Percentiles rank a stretch among this genome's conserved stretches.
Evolutionary conservation across 1,140 invertebrate species (phyloP).

Genomic region (Eriocheir sinensis): DNA sequence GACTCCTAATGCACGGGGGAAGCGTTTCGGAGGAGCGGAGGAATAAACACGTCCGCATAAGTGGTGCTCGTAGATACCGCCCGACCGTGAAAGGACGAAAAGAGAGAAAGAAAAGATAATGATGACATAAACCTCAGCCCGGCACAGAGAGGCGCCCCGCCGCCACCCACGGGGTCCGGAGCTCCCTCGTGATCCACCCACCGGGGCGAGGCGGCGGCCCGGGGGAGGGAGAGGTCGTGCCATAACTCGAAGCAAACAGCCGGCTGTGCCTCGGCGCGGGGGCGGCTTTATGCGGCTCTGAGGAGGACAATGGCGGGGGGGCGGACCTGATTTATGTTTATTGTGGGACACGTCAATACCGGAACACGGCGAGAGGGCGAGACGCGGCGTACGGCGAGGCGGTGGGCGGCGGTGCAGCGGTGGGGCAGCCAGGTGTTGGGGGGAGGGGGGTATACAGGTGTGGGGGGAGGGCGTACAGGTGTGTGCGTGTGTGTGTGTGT

Average conservation of each 20-base stretch:
- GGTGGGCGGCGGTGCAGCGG: too few relatives aligned
- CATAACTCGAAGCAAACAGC: constrained; percentile 24
- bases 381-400: not conserved
- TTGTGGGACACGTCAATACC: constrained; percentile 21
- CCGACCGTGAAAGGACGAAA: not conserved
- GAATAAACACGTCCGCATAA: not conserved
- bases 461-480: not conserved
- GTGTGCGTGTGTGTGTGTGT: not conserved
- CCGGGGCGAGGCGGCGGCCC: not conserved
- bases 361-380: not conserved
- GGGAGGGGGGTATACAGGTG: not conserved
- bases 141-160: not conserved
- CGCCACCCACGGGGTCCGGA: constrained; percentile 6
- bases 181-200: not conserved
- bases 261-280: constrained; percentile 5
- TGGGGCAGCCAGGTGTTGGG: not conserved
- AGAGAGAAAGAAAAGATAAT: not conserved
- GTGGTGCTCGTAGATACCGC: not conserved
- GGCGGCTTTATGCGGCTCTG: constrained; percentile 10
- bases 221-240: not conserved
- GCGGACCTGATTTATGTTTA: constrained; percentile 7
- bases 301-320: not conserved
- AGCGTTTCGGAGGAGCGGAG: not conserved
- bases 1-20: not conserved
- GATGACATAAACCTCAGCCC: not conserved